Percentiles rank a stretch among this genome's conserved stretches.
Conservation (phyloP, 35 echinoderm and acorn worm species). For the Heliocidaris erythrogramma region DNA sequence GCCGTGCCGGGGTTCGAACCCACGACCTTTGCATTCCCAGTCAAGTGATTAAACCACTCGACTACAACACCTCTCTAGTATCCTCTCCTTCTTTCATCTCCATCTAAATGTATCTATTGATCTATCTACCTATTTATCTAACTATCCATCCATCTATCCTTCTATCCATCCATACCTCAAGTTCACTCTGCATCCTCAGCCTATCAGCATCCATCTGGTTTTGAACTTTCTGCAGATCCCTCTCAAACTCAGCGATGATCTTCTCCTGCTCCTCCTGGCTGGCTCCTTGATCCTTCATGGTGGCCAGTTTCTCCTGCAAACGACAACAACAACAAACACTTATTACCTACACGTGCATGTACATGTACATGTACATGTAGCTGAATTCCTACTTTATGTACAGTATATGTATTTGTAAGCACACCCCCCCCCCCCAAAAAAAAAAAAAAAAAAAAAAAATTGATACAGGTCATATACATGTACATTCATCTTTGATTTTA, state of each 20-base stretch:
- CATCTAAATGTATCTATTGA: background rate
- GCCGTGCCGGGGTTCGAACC: too few species aligned
- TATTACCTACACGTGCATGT: background rate
- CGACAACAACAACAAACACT: background rate
- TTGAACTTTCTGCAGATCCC: slow-evolving; percentile 80
- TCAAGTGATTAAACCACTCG: too few species aligned
- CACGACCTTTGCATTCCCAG: too few species aligned
- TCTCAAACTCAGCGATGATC: slow-evolving; percentile 81
- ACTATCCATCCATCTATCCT: background rate
- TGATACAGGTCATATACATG: too few species aligned
- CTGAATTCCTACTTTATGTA: background rate
- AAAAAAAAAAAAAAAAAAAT: too few species aligned
- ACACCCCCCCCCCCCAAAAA: too few species aligned
- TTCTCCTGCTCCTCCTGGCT: slow-evolving; percentile 82
- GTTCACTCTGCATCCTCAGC: slow-evolving; percentile 89
- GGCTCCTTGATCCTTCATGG: slow-evolving; percentile 71
- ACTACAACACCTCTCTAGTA: too few species aligned
- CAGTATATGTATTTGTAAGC: too few species aligned
- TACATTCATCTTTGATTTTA: too few species aligned
- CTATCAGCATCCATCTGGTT: slow-evolving; percentile 96
- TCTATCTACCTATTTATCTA: background rate
- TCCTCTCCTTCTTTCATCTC: background rate
- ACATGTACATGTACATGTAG: background rate
- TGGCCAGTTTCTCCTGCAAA: slow-evolving; percentile 81
- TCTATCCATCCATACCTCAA: slow-evolving; percentile 62